Evolutionary conservation across 2,797 vertebrate genomes (phyloP).

Genomic region (Cuniculus paca): DNA sequence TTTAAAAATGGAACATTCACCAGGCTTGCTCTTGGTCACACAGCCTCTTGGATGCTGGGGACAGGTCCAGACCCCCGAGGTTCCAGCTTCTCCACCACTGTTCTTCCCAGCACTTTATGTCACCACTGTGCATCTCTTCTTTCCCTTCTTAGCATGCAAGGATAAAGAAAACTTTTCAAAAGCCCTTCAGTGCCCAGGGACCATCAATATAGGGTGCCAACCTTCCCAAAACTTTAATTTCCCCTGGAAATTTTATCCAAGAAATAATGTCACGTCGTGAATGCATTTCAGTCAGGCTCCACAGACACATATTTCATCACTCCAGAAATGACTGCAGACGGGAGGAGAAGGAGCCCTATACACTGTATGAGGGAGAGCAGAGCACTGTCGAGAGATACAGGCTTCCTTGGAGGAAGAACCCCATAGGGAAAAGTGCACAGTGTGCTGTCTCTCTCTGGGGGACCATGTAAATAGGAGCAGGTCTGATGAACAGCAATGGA

Average conservation of each 20-base stretch:
- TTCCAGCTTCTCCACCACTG: background rate
- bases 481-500: background rate
- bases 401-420: constrained; percentile 17
- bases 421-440: background rate
- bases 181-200: background rate
- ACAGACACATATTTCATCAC: constrained; percentile 64
- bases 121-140: background rate
- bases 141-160: background rate
- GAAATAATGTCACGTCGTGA: constrained; percentile 49
- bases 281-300: background rate
- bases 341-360: constrained; percentile 1
- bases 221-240: constrained; percentile 47
- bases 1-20: background rate
- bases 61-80: background rate
- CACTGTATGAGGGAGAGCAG: background rate
- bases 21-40: background rate
- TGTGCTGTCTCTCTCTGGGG: background rate
- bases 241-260: constrained; percentile 58
- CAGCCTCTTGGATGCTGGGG: background rate
- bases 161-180: background rate
- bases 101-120: background rate
- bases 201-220: constrained; percentile 1
- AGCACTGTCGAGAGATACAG: background rate
- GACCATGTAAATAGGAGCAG: background rate
- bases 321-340: constrained; percentile 40